Evolutionary conservation across 2,113 vertebrate genomes (phyloP), one percentile per base, ranked within the genome.

Genomic region (Sorex fumeus): DNA sequence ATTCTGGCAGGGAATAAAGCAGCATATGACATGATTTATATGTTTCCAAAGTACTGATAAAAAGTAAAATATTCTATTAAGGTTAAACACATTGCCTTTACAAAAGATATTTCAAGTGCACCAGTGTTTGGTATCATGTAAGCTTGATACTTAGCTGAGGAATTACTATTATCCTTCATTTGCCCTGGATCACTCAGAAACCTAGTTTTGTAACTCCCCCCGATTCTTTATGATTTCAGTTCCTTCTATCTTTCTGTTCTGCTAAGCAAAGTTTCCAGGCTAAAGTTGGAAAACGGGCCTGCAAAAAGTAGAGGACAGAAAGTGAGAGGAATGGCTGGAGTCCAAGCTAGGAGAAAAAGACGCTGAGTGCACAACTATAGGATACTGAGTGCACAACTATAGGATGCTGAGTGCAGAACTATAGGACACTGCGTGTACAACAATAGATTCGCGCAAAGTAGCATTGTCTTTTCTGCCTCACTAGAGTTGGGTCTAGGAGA

Each of bases 191-290:
- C 36, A 23, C 4, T 6, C 13, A 8, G 21, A 80, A 7, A 28
- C 13, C 34, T 43, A 30, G 4, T 45, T 25, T 75, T 25, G 2
- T 66, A 40, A 71, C 45, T 67, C 28, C 28, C 12, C 11, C 25
- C 6, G 25, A 7, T 47, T 25, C 34, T 57, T 84, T 30, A 23
- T 36, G 21, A 6, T 32, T 28, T 84, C n/a, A 7, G 30, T 64
- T 47, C 3, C 30, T 8, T 23, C 8, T 21, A 10, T 23, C 34
- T 11, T 21, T 7, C 67, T 7, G 7, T 32, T 32, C 77, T 10
- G 30, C 78, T 32, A 80, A 85, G 53, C 62, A n/a, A 85, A 8
- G 64, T 80, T 30, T 90, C 69, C 18, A 78, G 79, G 28, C 36
- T 43, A 8, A 70, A 53, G 43, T 40, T n/a, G 2, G 27, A 43